A percentile compares a stretch with the other conserved stretches of the same genome.
Evolutionary conservation across 2,797 vertebrate species (phyloP).

Genomic region (Onychomys torridus): DNA sequence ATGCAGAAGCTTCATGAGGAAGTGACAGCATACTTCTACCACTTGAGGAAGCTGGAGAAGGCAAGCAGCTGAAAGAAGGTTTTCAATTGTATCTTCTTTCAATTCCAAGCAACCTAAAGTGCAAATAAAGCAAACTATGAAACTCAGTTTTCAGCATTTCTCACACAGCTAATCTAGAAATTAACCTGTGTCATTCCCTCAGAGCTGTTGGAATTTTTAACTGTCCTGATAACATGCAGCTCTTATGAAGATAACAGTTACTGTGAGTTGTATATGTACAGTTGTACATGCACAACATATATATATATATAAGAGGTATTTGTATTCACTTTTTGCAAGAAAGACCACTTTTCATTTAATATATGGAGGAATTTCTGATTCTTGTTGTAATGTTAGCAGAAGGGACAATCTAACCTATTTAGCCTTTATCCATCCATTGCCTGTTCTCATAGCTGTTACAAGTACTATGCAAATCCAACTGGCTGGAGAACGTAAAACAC

Average conservation of each 20-base stretch:
- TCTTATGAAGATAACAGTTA: neutral
- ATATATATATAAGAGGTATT: neutral
- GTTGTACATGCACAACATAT: neutral
- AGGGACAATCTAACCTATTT: neutral
- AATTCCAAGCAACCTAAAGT: slow-evolving; percentile 88
- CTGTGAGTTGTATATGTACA: neutral
- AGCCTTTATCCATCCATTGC: too few species aligned
- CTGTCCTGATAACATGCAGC: too few species aligned
- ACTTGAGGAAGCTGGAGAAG: slow-evolving; percentile 90
- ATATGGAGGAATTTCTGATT: neutral
- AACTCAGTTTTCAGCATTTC: neutral
- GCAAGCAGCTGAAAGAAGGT: slow-evolving; percentile 89
- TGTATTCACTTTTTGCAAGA: neutral
- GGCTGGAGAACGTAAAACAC: neutral
- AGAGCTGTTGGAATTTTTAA: neutral
- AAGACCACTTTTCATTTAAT: neutral
- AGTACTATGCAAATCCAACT: neutral
- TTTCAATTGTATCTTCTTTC: slow-evolving; percentile 91
- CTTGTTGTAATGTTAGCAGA: neutral
- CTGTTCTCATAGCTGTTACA: neutral
- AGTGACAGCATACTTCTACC: slow-evolving; percentile 90
- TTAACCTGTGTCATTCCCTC: neutral
- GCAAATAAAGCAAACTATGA: neutral
- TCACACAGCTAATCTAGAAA: neutral
- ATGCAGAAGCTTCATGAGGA: slow-evolving; percentile 90